These are phyloP conservation scores for Xiphydria camelus DNA, from an alignment of 2,888 invertebrate genomes.

Conservation along the genomic window DNA sequence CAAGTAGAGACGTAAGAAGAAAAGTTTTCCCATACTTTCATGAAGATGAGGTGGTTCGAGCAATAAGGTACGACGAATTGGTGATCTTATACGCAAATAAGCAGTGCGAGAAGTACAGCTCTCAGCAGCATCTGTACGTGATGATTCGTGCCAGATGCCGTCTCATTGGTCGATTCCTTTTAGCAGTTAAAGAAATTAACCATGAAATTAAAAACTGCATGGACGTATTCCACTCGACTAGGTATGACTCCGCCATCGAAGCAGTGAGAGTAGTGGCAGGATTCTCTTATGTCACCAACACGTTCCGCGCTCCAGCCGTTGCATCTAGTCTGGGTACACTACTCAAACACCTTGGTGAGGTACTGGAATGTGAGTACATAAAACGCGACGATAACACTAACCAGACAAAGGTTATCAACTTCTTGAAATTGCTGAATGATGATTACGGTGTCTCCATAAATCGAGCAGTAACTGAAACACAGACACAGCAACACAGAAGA, in stretches of 20 bases:
- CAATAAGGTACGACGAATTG: conserved; percentile 21
- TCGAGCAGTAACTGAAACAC: conserved; percentile 13
- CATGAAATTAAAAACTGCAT: not conserved
- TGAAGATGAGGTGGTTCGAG: conserved; percentile 20
- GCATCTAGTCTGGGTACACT: conserved; percentile 17
- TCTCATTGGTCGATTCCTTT: conserved; percentile 8
- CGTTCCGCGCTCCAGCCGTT: too few species aligned
- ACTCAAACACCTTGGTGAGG: conserved; percentile 19
- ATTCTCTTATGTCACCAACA: too few species aligned
- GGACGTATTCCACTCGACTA: too few species aligned
- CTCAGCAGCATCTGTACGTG: conserved; percentile 18
- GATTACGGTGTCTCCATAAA: conserved; percentile 13
- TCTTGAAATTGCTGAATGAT: conserved; percentile 12
- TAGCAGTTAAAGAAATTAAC: conserved; percentile 10
- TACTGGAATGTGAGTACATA: conserved; percentile 16
- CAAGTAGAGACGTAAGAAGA: conserved; percentile 12
- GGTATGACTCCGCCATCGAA: too few species aligned
- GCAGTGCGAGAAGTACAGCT: conserved; percentile 16
- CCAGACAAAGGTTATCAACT: conserved; percentile 11
- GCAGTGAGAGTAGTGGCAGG: too few species aligned
- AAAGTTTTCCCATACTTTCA: conserved; percentile 21
- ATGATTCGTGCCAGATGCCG: conserved; percentile 15
- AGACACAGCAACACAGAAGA: conserved; percentile 4
- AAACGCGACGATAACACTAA: conserved; percentile 13
- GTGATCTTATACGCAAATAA: conserved; percentile 22